phyloP scores from a whole-genome alignment of 2,888 invertebrate species.

The Metalampra italica region DNA sequence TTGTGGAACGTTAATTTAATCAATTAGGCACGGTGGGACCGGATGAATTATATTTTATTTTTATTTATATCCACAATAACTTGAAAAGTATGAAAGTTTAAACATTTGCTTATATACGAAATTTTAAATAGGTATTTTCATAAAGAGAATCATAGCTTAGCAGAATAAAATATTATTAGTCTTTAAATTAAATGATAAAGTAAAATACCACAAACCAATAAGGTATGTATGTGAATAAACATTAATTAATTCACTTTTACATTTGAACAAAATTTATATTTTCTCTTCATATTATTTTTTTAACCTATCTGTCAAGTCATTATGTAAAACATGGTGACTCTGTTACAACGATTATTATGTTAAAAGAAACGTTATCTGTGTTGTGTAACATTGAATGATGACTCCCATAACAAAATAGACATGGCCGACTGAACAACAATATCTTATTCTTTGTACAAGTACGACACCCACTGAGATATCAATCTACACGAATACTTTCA shows the following conservation, averaged over 20 bases:
- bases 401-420: slow-evolving; percentile 11
- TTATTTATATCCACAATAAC: too few relatives aligned
- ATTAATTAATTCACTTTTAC: background rate
- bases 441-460: slow-evolving; percentile 30
- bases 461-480: slow-evolving; percentile 52
- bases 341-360: slow-evolving; percentile 8
- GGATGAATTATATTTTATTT: too few relatives aligned
- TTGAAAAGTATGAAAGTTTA: too few relatives aligned
- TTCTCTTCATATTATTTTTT: background rate
- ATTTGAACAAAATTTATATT: background rate
- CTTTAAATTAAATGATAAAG: too few relatives aligned
- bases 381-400: slow-evolving; percentile 26
- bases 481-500: slow-evolving; percentile 49
- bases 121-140: too few relatives aligned
- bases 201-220: too few relatives aligned
- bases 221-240: background rate
- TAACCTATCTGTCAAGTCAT: slow-evolving; percentile 5
- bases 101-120: too few relatives aligned
- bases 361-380: slow-evolving; percentile 11
- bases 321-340: slow-evolving; percentile 13
- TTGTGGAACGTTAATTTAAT: background rate
- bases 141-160: too few relatives aligned
- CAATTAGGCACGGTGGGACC: background rate
- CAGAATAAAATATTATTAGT: too few relatives aligned
- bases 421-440: slow-evolving; percentile 18